Percentiles rank a stretch among this genome's conserved stretches.
Evolutionary conservation across 2,888 invertebrate species (phyloP).

Genomic region (Vesta saturnalis): DNA sequence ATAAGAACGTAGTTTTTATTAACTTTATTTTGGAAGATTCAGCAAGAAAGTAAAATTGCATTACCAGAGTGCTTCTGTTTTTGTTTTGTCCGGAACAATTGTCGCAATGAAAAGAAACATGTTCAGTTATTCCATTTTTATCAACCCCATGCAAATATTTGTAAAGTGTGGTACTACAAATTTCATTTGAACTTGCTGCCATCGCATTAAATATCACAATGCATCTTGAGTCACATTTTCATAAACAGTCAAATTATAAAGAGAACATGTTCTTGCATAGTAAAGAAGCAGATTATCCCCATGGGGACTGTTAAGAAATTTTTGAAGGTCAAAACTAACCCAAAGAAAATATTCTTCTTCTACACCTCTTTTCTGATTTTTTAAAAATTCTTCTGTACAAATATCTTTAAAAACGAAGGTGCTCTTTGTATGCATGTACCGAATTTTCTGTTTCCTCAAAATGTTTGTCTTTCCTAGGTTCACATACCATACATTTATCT

Average conservation of each 20-base stretch:
- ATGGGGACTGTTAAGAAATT: neutral
- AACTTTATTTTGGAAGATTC: neutral
- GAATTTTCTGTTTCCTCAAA: constrained; percentile 4
- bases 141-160: neutral
- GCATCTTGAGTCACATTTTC: neutral
- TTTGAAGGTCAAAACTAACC: constrained; percentile 8
- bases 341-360: constrained; percentile 1
- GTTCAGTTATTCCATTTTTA: constrained; percentile 1
- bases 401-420: neutral
- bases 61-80: neutral
- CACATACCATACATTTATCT: constrained; percentile 4
- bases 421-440: neutral
- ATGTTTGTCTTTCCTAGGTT: constrained; percentile 10
- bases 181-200: neutral
- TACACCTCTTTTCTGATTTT: neutral
- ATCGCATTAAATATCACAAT: neutral
- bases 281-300: constrained; percentile 10
- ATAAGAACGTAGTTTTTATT: neutral
- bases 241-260: neutral
- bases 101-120: neutral
- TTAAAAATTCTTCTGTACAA: neutral
- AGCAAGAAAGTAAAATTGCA: constrained; percentile 1
- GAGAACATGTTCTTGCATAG: neutral
- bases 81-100: neutral
- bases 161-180: neutral